Evolutionary conservation across 2,113 vertebrate species (phyloP), one percentile per base, ranked within the genome.

Genomic region (Limanda limanda): DNA sequence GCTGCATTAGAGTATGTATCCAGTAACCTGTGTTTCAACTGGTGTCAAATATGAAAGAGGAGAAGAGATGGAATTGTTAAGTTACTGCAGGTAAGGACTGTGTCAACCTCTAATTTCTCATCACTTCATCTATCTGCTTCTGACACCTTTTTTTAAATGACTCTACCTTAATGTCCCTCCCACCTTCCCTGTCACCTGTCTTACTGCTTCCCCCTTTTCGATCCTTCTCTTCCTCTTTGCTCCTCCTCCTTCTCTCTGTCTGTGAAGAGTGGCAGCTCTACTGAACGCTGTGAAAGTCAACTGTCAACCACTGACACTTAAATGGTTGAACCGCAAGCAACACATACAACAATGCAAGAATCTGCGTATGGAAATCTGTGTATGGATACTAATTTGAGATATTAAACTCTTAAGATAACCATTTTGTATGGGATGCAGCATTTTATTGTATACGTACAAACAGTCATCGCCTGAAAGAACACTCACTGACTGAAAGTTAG

Each of bases 31-130:
- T 24, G 40, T 77, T 85, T 73, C 60, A 74, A 64, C 57, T 7
- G 20, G 63, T 82, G 70, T 82, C 73, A 61, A 65, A 21, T 55
- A 72, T 75, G 70, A 78, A 81, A 84, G 48, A 60, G 37, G 40
- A 81, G 59, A 82, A 45, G 71, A 79, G 42, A 58, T 59, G 48
- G 57, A 84, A 64, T 48, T 45, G 61, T 76, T 72, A 14, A 52
- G 37, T 35, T 57, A 9, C 48, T 56, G 21, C 25, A 25, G 54
- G 51, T 56, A 71, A 64, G 40, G 27, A 9, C 37, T 63, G 55
- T 27, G 57, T 57, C 13, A 15, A 9, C 8, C 20, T 52, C 51
- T n/a, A 20, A 52, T 31, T 31, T 31, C 31, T 52, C 20, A n/a
- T 10, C 35, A 37, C 35, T 37, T 37, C 35, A 37, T 10, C 35